Percentiles rank a stretch among this genome's conserved stretches.
phyloP scores from a whole-genome alignment of 2,888 invertebrate species.

The Rhopalosiphum nymphaeae region DNA sequence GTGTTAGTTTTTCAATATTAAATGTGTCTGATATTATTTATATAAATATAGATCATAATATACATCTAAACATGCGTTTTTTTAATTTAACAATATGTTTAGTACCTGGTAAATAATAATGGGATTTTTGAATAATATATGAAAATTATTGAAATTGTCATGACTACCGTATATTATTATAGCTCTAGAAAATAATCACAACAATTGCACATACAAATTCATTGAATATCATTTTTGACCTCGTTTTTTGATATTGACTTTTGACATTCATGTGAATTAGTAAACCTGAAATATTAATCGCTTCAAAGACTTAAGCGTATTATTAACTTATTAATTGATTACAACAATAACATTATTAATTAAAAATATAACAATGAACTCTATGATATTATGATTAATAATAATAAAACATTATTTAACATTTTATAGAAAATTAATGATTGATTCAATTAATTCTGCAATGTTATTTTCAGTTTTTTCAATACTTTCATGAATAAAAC shows the following conservation, averaged over 20 bases:
- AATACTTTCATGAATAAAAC: background rate
- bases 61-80: background rate
- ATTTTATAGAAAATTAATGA: background rate
- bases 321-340: background rate
- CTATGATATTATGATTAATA: background rate
- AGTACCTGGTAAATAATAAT: background rate
- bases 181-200: conserved; percentile 10
- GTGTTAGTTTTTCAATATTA: background rate
- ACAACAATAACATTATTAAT: background rate
- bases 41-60: too few species aligned
- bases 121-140: conserved; percentile 12
- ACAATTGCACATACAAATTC: background rate
- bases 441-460: background rate
- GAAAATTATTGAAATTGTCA: conserved; percentile 36
- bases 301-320: background rate
- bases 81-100: background rate
- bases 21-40: background rate
- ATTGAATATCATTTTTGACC: conserved; percentile 8
- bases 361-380: background rate
- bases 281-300: background rate
- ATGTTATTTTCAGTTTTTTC: background rate
- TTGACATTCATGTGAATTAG: background rate
- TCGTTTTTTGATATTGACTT: background rate
- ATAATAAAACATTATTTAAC: background rate
- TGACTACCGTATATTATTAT: conserved; percentile 9